Percentiles rank a stretch among this genome's conserved stretches.
phyloP scores from a whole-genome alignment of 2,113 vertebrate genomes.

The Porphyrio hochstetteri region DNA sequence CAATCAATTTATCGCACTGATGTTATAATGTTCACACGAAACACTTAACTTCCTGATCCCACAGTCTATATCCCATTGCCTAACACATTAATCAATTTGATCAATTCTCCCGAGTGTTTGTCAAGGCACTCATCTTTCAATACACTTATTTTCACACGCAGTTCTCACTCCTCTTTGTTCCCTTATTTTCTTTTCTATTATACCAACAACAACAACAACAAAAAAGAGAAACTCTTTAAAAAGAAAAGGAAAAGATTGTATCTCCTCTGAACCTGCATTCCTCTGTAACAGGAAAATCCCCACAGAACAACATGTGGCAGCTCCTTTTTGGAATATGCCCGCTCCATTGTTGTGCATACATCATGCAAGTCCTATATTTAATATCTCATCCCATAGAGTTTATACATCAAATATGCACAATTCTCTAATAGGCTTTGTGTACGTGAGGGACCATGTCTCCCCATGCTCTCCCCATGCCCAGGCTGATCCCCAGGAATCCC shows the following conservation, averaged over 20 bases:
- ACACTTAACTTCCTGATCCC: slow-evolving; percentile 36
- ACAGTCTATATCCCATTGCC: background rate
- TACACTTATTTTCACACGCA: background rate
- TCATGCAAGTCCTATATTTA: fast-evolving
- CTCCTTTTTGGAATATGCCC: background rate
- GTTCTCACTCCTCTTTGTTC: background rate
- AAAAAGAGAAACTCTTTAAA: background rate
- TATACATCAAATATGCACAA: background rate
- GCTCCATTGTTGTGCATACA: fast-evolving
- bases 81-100: slow-evolving; percentile 37
- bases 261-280: background rate
- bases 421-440: background rate
- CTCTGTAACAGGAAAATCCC: background rate
- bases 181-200: background rate
- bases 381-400: background rate
- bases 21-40: slow-evolving; percentile 40
- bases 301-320: background rate
- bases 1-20: slow-evolving; percentile 40
- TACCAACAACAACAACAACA: background rate
- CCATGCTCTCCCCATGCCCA: background rate
- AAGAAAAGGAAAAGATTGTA: background rate
- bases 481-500: background rate
- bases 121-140: slow-evolving; percentile 3
- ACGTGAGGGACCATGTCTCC: background rate
- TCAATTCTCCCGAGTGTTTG: slow-evolving; percentile 37